phyloP scores from a whole-genome alignment of 2,797 vertebrate species.

The Rhabdomys pumilio region DNA sequence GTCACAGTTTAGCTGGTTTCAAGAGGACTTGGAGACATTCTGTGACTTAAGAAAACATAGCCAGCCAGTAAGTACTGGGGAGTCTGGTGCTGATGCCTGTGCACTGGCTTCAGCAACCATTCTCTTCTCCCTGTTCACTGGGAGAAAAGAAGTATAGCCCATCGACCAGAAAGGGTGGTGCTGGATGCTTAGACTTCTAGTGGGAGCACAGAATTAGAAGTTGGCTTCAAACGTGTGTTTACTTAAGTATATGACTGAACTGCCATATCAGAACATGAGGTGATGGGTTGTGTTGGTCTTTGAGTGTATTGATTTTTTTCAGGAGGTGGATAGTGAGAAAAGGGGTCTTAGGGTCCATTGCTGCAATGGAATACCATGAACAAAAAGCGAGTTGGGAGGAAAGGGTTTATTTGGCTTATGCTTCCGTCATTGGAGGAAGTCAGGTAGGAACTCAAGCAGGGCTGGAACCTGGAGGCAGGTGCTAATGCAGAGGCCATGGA shows the following conservation, averaged over 20 bases:
- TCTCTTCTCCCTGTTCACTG: background rate
- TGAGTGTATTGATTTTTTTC: background rate
- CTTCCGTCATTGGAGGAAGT: background rate
- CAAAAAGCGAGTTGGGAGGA: background rate
- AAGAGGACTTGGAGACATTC: background rate
- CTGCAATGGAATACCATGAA: background rate
- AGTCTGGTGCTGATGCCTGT: background rate
- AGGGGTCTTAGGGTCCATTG: background rate
- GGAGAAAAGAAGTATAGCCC: background rate
- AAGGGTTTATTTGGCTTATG: background rate
- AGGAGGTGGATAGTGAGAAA: background rate
- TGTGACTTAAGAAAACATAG: background rate
- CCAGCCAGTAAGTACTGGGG: background rate
- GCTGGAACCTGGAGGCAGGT: background rate
- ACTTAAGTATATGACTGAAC: background rate
- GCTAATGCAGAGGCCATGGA: background rate
- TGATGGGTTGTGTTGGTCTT: background rate
- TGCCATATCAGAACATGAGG: background rate
- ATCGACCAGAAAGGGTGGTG: background rate
- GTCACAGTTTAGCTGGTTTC: constrained; percentile 2
- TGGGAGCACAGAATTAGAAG: background rate
- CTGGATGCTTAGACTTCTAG: background rate
- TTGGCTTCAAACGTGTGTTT: background rate
- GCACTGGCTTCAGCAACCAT: background rate
- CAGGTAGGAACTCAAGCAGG: background rate